Evolutionary conservation across 2,113 vertebrate genomes (phyloP), one percentile per base, ranked within the genome.

Genomic region (Sterna hirundo): DNA sequence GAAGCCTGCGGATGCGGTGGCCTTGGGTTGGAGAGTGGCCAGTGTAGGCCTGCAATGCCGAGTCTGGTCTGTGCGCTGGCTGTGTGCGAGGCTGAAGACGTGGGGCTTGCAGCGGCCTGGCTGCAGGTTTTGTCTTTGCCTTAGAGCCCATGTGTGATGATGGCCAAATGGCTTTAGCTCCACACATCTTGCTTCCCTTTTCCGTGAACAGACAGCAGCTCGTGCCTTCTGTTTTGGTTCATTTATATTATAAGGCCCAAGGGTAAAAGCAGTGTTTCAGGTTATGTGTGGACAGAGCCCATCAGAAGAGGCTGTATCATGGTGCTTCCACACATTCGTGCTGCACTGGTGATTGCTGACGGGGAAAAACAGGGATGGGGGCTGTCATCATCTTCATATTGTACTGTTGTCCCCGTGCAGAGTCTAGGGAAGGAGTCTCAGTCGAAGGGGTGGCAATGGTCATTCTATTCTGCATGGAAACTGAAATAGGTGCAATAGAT

Each of bases 251-350:
- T 5, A 64, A 68, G 38, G 61, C 21, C 25, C 14, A 32, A 57
- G 44, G n/a, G 21, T 69, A 84, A 69, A 88, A 80, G 57, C 66
- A 65, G 29, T 30, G 47, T 80, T 83, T 79, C 13, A 25, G 58
- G 15, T 55, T 27, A 32, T 20, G 32, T 75, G n/a, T 71, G n/a
- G 51, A n/a, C 22, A 68, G 32, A 79, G 38, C 65, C 29, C 49
- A 68, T 75, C 30, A 75, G 74, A 76, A 66, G n/a, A 75, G 74
- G 29, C 34, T 93, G 46, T 36, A 72, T 26, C 17, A 7, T 26
- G 36, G 14, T 3, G 1, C 47, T 69, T 82, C 44, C 49, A 14
- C 11, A 1, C 2, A 0, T 61, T 81, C 0, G 0, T 75, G 60
- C 54, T 2, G 0, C 11, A 13, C 40, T 46, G 51, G 74, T 86